Percentiles rank a stretch among this genome's conserved stretches.
These are phyloP conservation scores for Tetheella fluctuosa DNA, from an alignment of 2,888 invertebrate species.

Conservation along the genomic window DNA sequence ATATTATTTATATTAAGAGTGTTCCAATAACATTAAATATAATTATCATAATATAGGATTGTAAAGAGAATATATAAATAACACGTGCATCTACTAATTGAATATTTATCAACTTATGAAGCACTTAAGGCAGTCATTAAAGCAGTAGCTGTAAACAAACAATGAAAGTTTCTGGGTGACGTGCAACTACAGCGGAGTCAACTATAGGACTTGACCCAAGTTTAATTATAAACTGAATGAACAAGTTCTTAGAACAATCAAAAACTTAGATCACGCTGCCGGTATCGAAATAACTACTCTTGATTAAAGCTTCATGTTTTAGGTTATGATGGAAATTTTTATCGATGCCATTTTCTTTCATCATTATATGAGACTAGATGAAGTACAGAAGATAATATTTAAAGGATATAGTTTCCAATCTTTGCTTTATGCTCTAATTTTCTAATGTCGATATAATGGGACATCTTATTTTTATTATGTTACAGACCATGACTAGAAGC, in stretches of 20 bases:
- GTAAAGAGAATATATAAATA: not conserved
- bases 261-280: conserved; percentile 62
- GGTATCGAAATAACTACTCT: conserved; percentile 51
- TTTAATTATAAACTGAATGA: conserved; percentile 80
- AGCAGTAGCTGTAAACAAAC: conserved; percentile 67
- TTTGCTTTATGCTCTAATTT: no score
- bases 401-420: no score
- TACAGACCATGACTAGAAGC: no score
- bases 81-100: conserved; percentile 39
- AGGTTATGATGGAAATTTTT: not conserved
- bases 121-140: conserved; percentile 63
- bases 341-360: not conserved
- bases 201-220: conserved; percentile 71
- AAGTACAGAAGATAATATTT: no score
- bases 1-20: no score
- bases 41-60: not conserved
- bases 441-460: no score
- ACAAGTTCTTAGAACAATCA: conserved; percentile 68
- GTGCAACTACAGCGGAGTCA: conserved; percentile 65
- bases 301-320: conserved; percentile 28
- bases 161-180: conserved; percentile 64
- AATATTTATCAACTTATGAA: conserved; percentile 60
- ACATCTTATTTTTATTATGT: no score
- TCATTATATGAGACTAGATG: no score
- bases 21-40: no score